Conservation (phyloP, 1,140 invertebrate species). For the Zaprionus lachaisei region DNA sequence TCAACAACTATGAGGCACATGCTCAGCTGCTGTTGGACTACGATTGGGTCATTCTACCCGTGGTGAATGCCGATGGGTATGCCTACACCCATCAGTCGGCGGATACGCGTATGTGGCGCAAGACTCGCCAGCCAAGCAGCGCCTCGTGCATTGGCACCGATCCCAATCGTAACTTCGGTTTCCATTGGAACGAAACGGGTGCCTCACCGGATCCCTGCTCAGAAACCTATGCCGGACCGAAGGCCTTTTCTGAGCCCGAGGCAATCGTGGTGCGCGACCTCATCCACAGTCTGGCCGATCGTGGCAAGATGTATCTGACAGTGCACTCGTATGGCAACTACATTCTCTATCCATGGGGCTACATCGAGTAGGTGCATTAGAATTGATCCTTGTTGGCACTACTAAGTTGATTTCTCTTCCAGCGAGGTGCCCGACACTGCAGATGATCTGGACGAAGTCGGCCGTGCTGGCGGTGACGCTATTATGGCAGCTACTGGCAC, state of each 20-base stretch:
- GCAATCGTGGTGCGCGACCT: conserved; percentile 84
- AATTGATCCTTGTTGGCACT: background rate
- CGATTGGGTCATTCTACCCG: conserved; percentile 87
- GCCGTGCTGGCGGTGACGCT: conserved; percentile 81
- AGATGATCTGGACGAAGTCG: conserved; percentile 84
- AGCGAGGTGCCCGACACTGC: conserved; percentile 76
- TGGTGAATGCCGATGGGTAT: conserved; percentile 86
- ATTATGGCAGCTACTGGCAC: conserved; percentile 85
- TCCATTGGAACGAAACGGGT: conserved; percentile 88
- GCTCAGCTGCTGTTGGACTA: conserved; percentile 84
- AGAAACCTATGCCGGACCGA: conserved; percentile 88
- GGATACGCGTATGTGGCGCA: conserved; percentile 85
- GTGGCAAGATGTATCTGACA: conserved; percentile 88
- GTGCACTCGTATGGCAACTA: conserved; percentile 89
- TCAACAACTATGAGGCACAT: conserved; percentile 85
- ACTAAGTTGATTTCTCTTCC: background rate
- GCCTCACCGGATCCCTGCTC: conserved; percentile 87
- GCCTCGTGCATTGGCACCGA: conserved; percentile 86
- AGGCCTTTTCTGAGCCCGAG: conserved; percentile 91
- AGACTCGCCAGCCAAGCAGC: conserved; percentile 77
- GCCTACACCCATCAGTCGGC: conserved; percentile 70
- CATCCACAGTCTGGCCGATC: conserved; percentile 84
- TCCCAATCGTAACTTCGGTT: conserved; percentile 88
- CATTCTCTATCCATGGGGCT: conserved; percentile 90
- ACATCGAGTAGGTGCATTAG: conserved; percentile 81